Evolutionary conservation across 2,888 invertebrate species (phyloP).

Genomic region (Phaonia tiefii): DNA sequence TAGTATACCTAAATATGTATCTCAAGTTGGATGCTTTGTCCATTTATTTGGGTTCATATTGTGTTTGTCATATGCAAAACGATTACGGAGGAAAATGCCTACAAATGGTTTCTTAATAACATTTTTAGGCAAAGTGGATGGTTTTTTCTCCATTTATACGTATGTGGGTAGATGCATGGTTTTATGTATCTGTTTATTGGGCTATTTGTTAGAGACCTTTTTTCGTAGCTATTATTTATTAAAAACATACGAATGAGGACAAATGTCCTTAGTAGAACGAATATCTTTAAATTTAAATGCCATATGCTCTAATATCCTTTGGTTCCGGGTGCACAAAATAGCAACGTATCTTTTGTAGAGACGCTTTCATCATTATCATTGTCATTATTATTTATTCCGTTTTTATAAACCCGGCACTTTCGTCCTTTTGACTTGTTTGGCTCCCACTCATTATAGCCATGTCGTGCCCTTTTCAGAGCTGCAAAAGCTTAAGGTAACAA

Average conservation of each 20-base stretch:
- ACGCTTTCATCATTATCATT: conserved; percentile 54
- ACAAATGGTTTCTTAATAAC: conserved; percentile 65
- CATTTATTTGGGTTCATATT: conserved; percentile 35
- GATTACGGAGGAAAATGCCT: conserved; percentile 54
- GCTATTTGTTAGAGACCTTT: conserved; percentile 42
- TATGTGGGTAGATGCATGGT: background rate
- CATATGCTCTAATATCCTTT: conserved; percentile 52
- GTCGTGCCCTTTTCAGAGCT: conserved; percentile 21
- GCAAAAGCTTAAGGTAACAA: conserved; percentile 45
- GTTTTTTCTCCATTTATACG: conserved; percentile 19
- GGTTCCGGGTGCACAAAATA: conserved; percentile 7
- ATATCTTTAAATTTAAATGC: conserved; percentile 51
- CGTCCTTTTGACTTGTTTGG: conserved; percentile 31
- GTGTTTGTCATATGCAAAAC: conserved; percentile 64
- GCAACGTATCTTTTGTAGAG: conserved; percentile 25
- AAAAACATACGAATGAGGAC: conserved; percentile 26
- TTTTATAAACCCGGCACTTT: conserved; percentile 39
- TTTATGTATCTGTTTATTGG: conserved; percentile 35
- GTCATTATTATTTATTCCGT: conserved; percentile 56
- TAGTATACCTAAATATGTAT: conserved; percentile 33
- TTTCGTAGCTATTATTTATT: conserved; percentile 38
- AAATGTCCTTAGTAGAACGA: conserved; percentile 33
- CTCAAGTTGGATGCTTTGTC: conserved; percentile 24
- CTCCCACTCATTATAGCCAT: conserved; percentile 13
- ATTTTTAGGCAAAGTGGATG: conserved; percentile 44